Conservation (phyloP, 2,797 vertebrate species). For the Natrix natrix region DNA sequence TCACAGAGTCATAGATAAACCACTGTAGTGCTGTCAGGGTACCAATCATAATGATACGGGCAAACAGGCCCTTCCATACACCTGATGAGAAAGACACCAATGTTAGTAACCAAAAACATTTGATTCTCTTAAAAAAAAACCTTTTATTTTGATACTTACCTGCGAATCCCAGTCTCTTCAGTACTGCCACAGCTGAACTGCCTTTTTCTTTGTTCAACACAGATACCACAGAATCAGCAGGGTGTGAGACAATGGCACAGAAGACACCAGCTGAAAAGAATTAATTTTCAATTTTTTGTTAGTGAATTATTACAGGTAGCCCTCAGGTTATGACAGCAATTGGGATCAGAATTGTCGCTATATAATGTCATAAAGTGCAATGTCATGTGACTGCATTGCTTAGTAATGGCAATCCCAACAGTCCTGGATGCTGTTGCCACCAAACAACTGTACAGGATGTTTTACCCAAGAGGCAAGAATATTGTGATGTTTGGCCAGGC, state of each 20-base stretch:
- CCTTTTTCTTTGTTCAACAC: slow-evolving; percentile 98
- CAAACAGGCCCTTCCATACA: slow-evolving; percentile 93
- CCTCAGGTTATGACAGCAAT: not conserved
- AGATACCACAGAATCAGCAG: slow-evolving; percentile 97
- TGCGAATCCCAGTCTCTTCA: slow-evolving; percentile 88
- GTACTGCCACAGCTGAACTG: slow-evolving; percentile 87
- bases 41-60: slow-evolving; percentile 97
- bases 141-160: slow-evolving; percentile 69
- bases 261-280: slow-evolving; percentile 90
- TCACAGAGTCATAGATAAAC: slow-evolving; percentile 96
- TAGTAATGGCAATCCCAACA: not conserved
- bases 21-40: slow-evolving; percentile 94
- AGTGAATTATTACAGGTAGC: not conserved
- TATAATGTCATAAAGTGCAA: not conserved
- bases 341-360: not conserved
- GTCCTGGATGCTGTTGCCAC: not conserved
- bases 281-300: not conserved
- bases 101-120: accelerated
- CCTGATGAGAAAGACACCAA: slow-evolving; percentile 68
- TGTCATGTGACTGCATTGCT: not conserved
- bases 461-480: not conserved
- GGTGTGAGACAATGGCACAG: slow-evolving; percentile 98
- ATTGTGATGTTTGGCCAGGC: not conserved
- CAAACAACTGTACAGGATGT: not conserved
- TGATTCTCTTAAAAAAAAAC: not conserved